phyloP scores from a whole-genome alignment of 2,113 vertebrate genomes.

The Callocephalon fimbriatum region DNA sequence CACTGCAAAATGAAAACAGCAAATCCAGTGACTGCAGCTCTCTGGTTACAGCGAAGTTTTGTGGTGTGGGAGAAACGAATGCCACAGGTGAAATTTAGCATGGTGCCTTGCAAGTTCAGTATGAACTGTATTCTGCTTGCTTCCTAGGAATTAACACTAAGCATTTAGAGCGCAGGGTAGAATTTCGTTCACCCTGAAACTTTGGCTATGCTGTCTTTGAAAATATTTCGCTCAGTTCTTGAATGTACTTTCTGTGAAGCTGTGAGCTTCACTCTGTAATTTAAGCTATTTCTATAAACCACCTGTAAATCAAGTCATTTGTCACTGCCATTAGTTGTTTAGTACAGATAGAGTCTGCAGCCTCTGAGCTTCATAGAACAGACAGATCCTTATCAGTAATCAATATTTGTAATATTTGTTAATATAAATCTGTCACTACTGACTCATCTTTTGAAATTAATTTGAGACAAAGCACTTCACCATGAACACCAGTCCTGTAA shows the following conservation, averaged over 20 bases:
- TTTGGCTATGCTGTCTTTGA: neutral
- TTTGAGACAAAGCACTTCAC: neutral
- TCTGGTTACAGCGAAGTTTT: neutral
- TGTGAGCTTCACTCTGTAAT: neutral
- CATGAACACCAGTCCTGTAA: neutral
- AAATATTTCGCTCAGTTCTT: neutral
- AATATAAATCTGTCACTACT: slow-evolving; percentile 27
- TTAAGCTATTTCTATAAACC: neutral
- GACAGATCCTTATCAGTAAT: slow-evolving; percentile 25
- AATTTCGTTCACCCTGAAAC: neutral
- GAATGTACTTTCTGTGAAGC: neutral
- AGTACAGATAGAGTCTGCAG: neutral
- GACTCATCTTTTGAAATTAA: neutral
- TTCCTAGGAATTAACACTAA: neutral
- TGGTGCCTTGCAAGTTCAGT: neutral
- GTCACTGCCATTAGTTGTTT: slow-evolving; percentile 25
- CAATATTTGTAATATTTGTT: slow-evolving; percentile 52
- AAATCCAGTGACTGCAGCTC: neutral
- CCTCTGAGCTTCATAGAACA: slow-evolving; percentile 1
- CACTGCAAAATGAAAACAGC: neutral
- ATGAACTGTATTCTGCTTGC: neutral
- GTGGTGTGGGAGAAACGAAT: neutral
- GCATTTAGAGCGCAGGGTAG: neutral
- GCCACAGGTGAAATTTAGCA: neutral
- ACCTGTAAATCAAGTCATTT: neutral